Percentiles rank a stretch among this genome's conserved stretches.
Conservation (phyloP, 2,113 vertebrate species). For the Cyphomyrus discorhynchus region DNA sequence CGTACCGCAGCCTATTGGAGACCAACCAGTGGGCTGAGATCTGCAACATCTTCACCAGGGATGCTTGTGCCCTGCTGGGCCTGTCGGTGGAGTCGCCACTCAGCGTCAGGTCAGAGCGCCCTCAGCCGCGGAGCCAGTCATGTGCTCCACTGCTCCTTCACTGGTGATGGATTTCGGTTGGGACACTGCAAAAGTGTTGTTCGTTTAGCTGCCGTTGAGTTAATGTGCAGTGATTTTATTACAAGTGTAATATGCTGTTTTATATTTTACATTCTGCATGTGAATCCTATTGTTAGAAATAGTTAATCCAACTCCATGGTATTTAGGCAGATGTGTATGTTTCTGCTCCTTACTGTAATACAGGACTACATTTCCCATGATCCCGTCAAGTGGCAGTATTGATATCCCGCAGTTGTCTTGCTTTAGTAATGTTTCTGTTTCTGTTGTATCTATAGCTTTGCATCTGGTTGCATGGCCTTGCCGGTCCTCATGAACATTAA, state of each 20-base stretch:
- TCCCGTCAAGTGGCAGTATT: background rate
- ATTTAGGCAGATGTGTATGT: background rate
- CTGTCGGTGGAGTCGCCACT: constrained; percentile 84
- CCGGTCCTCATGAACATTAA: constrained; percentile 87
- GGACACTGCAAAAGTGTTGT: background rate
- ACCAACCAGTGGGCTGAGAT: constrained; percentile 82
- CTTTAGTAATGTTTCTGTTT: constrained; percentile 7
- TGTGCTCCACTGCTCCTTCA: background rate
- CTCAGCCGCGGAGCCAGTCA: background rate
- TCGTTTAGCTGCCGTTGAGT: background rate
- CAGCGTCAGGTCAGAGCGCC: constrained; percentile 73
- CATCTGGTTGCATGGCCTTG: constrained; percentile 79
- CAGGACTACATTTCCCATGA: background rate
- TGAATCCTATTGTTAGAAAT: background rate
- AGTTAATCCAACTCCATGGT: background rate
- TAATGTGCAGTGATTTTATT: background rate
- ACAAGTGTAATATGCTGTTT: background rate
- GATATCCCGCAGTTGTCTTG: background rate
- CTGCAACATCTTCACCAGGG: constrained; percentile 80
- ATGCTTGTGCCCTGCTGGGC: constrained; percentile 77
- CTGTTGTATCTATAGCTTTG: constrained; percentile 59
- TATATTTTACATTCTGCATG: background rate
- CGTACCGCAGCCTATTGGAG: constrained; percentile 76
- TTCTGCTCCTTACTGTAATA: background rate
- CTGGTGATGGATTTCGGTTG: background rate